Conservation (phyloP, 2,888 invertebrate species). For the Embidobia sp. region DNA sequence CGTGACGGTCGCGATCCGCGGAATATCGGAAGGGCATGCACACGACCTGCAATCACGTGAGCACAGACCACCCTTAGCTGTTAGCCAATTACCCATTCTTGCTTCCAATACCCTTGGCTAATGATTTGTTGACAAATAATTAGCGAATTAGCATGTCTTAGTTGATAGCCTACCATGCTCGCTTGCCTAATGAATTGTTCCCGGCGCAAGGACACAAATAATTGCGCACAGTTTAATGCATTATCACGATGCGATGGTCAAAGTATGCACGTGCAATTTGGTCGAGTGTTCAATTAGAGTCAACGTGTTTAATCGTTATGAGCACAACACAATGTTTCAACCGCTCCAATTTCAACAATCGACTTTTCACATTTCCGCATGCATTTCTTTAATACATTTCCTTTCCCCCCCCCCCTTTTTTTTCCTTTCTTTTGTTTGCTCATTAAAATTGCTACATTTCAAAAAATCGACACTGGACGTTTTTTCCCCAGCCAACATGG, state of each 20-base stretch:
- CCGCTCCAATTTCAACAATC: too few species aligned
- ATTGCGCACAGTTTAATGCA: conserved; percentile 25
- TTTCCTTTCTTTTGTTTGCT: too few species aligned
- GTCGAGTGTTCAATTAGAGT: conserved; percentile 10
- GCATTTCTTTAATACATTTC: too few species aligned
- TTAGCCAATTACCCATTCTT: conserved; percentile 51
- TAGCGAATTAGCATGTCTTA: conserved; percentile 36
- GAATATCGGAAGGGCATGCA: conserved; percentile 50
- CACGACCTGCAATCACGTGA: conserved; percentile 58
- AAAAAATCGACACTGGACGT: too few species aligned
- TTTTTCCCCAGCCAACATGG: too few species aligned
- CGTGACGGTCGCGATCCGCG: conserved; percentile 66
- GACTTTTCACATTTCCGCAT: too few species aligned
- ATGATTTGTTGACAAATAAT: conserved; percentile 42
- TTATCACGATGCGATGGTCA: conserved; percentile 23
- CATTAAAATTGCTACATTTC: too few species aligned
- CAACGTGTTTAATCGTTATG: conserved; percentile 24
- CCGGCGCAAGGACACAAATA: conserved; percentile 17
- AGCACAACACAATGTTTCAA: too few species aligned
- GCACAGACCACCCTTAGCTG: conserved; percentile 49
- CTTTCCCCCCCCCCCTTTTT: too few species aligned
- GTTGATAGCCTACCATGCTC: conserved; percentile 21
- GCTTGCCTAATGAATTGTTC: conserved; percentile 29
- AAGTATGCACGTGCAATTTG: conserved; percentile 16
- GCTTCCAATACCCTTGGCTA: conserved; percentile 26